phyloP scores from a whole-genome alignment of 2,113 vertebrate genomes.

The Anguilla rostrata region DNA sequence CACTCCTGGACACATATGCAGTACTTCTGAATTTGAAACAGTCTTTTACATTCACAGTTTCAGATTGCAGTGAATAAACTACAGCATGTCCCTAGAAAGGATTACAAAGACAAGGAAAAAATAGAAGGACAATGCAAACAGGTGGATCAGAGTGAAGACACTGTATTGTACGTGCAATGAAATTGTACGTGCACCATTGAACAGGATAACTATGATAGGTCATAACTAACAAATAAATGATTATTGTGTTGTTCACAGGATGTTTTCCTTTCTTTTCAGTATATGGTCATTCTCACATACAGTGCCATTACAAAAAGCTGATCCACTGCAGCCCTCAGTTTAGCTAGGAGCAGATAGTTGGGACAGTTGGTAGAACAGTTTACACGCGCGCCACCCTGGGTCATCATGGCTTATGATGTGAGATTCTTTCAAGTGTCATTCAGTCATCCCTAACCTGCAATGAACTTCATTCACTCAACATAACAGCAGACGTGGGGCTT shows the following conservation, averaged over 20 bases:
- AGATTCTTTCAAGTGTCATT: neutral
- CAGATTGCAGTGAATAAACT: conserved; percentile 40
- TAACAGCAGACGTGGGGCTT: neutral
- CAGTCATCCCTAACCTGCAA: neutral
- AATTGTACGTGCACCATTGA: too few species aligned
- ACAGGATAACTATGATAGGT: conserved; percentile 32
- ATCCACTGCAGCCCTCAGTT: neutral
- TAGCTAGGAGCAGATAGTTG: neutral
- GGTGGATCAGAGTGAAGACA: conserved; percentile 51
- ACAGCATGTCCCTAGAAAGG: conserved; percentile 52
- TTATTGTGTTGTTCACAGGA: neutral
- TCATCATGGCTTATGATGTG: neutral
- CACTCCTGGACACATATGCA: conserved; percentile 61
- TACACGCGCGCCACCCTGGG: neutral
- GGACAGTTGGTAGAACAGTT: neutral
- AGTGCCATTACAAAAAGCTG: neutral
- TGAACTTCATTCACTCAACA: neutral
- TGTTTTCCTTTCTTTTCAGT: neutral
- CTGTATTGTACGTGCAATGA: conserved; percentile 23
- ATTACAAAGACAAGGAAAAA: conserved; percentile 50
- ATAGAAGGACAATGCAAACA: conserved; percentile 56
- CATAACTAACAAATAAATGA: conserved; percentile 34
- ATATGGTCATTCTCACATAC: neutral
- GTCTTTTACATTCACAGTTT: conserved; percentile 50
- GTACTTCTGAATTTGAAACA: conserved; percentile 49